Conservation (phyloP, 2,888 invertebrate species). For the Rhagium mordax region DNA sequence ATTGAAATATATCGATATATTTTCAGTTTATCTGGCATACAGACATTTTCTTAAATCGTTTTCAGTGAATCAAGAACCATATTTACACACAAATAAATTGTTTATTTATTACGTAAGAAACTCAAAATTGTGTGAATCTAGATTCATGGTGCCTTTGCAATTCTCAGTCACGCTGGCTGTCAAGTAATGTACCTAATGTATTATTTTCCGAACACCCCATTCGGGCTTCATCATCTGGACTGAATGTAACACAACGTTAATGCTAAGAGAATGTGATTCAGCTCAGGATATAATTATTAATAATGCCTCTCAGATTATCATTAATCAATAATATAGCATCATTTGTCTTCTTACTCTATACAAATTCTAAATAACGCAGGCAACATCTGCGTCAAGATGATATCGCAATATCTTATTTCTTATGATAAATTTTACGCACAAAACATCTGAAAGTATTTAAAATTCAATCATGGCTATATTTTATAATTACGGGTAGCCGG, state of each 20-base stretch:
- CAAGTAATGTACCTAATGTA: too few relatives aligned
- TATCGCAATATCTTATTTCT: not conserved
- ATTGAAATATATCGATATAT: too few relatives aligned
- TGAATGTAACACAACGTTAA: not conserved
- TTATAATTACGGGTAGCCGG: not conserved
- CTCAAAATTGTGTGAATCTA: too few relatives aligned
- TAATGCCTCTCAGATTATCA: conserved; percentile 13
- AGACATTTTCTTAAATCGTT: too few relatives aligned
- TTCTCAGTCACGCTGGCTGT: too few relatives aligned
- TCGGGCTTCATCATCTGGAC: not conserved
- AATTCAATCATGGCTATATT: not conserved
- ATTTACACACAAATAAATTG: too few relatives aligned
- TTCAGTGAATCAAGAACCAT: too few relatives aligned
- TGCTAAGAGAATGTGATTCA: not conserved
- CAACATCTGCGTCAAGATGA: not conserved
- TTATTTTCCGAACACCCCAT: not conserved
- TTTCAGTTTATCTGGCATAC: too few relatives aligned
- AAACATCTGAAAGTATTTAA: not conserved
- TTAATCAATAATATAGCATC: conserved; percentile 27
- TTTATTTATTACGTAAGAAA: too few relatives aligned
- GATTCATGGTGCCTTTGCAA: too few relatives aligned
- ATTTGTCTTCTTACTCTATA: conserved; percentile 19
- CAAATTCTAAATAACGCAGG: conserved; percentile 15
- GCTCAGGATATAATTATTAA: conserved; percentile 13
- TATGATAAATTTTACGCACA: not conserved